Base-by-base conservation (phyloP, 2,797 vertebrate genomes). In the Podarcis siculus region DNA sequence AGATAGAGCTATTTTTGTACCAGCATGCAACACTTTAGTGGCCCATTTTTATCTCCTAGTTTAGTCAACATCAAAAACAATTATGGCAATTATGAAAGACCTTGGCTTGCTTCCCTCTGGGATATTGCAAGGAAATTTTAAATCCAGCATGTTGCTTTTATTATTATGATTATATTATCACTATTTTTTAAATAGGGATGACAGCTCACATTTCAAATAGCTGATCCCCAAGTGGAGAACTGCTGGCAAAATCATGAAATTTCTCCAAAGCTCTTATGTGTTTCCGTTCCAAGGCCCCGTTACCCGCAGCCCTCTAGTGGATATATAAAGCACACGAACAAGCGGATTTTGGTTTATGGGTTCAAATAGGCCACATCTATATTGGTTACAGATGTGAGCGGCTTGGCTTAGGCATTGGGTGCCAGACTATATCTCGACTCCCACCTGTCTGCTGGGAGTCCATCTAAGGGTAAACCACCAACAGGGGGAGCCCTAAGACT, bases 31-130 rank as follows among this genome's bases (percentile, higher is more conserved):
- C 5, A 6, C 35, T 93, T 92, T 86, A 92, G 15, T 91, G 88
- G 91, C 83, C 73, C 67, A 39, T 94, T 94, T 95, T 92, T 93
- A 95, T 94, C 80, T 87, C 69, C 89, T 87, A 85, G 2, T 89
- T 94, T 86, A 87, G 66, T 76, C 67, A 94, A 92, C 73, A 92
- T 96, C 91, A 94, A 89, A 95, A 95, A 93, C 75, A 95, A 93
- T 95, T 96, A 95, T 66, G 79, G 89, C 84, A 94, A 92, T 96
- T 96, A 95, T 73, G 79, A 93, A 91, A 92, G 89, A 90, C 37
- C 82, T 95, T 92, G 86, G 58, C 32, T 90, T 90, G 64, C 85
- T 93, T 94, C 89, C 91, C 92, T 87, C 79, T 86, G 82, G 87
- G 90, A 93, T 92, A 89, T 77, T 86, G 83, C 87, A 82, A 66